Base-by-base conservation (phyloP, 2,113 vertebrate species). In the Monarcha castaneiventris region DNA sequence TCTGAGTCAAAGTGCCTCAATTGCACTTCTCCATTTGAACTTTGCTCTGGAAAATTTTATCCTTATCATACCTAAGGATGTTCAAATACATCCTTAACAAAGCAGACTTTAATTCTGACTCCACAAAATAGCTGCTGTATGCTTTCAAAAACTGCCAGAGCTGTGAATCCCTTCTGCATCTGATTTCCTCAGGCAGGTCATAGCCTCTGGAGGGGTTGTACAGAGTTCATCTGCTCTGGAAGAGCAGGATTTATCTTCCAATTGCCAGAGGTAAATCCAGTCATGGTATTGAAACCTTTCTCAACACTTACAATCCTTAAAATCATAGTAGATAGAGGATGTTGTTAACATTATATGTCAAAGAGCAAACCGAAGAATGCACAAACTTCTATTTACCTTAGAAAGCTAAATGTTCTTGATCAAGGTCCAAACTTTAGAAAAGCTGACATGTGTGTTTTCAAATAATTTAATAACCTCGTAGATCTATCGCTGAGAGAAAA, bases 181-280 rank as follows among this genome's bases (percentile, higher is more conserved):
- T 61, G 98, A 98, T 66, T 97, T 97, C 48, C 93, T 98, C 71
- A 6, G 2, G 1, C 6, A 3, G 11, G 11, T 91, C n/a, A 72
- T 98, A 46, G 81, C 84, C 30, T 67, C 72, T 1, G 14, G 94
- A n/a, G 79, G 43, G 3, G 97, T 98, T 96, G 92, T 98, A 43
- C 68, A 7, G 13, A 62, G 92, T 89, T 95, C 98, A 39, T 84
- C 90, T 29, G 89, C 72, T 16, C 64, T 98, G 43, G 63, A 95
- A 79, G 83, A 82, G 30, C 17, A 98, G 1, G 97, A 98, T 88
- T 80, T 98, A 17, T 98, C 97, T 0, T 98, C 98, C 90, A 98
- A 97, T 94, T 99, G 93, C 81, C 84, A 58, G 25, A 11, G 96
- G 1, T 55, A 90, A 77, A 7, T 5, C 9, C 98, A 98, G 56